Conservation (phyloP, 2,113 vertebrate genomes). For the Podarcis cretensis region DNA sequence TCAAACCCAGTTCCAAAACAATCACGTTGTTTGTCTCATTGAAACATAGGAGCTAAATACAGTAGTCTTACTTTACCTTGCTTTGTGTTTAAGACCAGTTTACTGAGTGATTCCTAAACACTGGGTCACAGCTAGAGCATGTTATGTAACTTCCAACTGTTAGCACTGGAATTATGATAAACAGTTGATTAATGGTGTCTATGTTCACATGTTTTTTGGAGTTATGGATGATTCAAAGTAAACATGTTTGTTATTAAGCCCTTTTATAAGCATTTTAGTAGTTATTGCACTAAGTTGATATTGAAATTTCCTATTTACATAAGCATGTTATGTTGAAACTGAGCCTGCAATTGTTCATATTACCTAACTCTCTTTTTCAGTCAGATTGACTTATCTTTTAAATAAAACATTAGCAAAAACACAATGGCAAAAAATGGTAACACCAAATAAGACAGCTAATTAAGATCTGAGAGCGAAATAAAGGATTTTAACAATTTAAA, state of each 20-base stretch:
- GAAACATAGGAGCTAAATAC: too few species aligned
- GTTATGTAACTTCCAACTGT: not conserved
- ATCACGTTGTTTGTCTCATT: too few species aligned
- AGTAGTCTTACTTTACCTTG: not conserved
- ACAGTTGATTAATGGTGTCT: not conserved
- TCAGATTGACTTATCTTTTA: not conserved
- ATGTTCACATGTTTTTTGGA: not conserved
- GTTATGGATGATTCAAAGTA: not conserved
- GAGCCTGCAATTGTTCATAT: not conserved
- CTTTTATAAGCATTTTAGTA: not conserved
- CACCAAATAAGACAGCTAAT: not conserved
- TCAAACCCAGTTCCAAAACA: not conserved
- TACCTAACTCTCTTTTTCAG: not conserved
- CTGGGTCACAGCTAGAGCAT: not conserved
- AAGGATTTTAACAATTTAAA: not conserved
- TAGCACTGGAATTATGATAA: not conserved
- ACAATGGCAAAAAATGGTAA: not conserved
- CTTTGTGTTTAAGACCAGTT: not conserved
- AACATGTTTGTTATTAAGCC: not conserved
- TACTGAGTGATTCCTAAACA: not conserved
- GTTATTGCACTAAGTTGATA: not conserved
- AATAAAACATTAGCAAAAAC: not conserved
- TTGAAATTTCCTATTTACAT: not conserved
- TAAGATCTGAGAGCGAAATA: not conserved
- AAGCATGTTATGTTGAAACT: not conserved